These are phyloP conservation scores for Neoarius graeffei DNA, from an alignment of 2,113 vertebrate genomes.

Conservation along the genomic window DNA sequence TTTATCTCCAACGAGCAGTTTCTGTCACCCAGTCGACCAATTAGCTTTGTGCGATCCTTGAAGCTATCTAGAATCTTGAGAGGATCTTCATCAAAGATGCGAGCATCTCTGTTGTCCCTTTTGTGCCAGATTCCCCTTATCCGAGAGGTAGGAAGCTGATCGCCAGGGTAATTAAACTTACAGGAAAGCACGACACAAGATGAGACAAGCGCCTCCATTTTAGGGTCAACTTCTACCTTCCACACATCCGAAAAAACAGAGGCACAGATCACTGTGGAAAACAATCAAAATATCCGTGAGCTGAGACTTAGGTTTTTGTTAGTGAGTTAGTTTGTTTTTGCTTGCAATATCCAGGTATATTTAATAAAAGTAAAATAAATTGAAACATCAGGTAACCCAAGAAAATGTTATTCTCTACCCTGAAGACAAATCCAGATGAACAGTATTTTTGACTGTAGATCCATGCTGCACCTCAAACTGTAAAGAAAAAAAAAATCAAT, in stretches of 20 bases:
- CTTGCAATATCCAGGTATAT: background rate
- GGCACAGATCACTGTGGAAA: constrained; percentile 44
- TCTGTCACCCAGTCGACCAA: constrained; percentile 48
- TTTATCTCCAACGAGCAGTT: constrained; percentile 69
- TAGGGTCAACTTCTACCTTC: constrained; percentile 25
- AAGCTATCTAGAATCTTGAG: constrained; percentile 30
- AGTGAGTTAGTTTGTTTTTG: background rate
- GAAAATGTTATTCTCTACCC: background rate
- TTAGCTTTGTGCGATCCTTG: constrained; percentile 52
- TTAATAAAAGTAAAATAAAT: background rate
- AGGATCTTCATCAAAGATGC: background rate
- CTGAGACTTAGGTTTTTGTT: background rate
- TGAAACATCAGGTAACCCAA: background rate
- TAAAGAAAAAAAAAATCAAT: background rate
- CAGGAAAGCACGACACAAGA: constrained; percentile 71
- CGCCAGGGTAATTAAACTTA: constrained; percentile 54
- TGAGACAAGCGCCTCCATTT: constrained; percentile 36
- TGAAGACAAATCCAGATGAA: constrained; percentile 37
- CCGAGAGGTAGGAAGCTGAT: constrained; percentile 24
- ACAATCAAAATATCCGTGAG: background rate
- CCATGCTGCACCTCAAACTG: background rate
- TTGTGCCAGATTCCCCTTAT: constrained; percentile 60
- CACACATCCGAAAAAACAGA: constrained; percentile 47
- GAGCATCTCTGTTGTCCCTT: accelerated
- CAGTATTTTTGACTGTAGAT: background rate